Conservation (phyloP, 2,888 invertebrate genomes). For the Apantesis nais region DNA sequence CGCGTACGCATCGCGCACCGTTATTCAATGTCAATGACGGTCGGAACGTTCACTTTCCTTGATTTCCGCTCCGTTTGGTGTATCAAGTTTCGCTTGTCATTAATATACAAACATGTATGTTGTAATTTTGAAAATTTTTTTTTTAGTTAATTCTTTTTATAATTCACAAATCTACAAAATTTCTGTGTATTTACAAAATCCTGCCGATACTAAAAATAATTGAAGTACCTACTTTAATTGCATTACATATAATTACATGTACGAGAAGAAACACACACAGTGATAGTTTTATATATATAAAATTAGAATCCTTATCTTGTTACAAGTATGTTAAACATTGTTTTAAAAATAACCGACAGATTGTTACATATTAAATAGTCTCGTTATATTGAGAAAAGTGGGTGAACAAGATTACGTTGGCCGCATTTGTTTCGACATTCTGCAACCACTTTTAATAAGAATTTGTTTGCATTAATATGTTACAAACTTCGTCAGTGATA, state of each 20-base stretch:
- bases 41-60: constrained; percentile 69
- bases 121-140: not conserved
- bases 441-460: constrained; percentile 60
- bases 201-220: constrained; percentile 25
- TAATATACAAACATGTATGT: not conserved
- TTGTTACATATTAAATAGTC: constrained; percentile 62
- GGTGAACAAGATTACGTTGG: constrained; percentile 66
- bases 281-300: constrained; percentile 28
- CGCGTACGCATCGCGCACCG: constrained; percentile 54
- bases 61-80: constrained; percentile 53
- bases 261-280: not conserved
- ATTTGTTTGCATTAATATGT: constrained; percentile 55
- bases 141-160: not conserved
- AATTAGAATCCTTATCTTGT: constrained; percentile 4
- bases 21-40: constrained; percentile 75
- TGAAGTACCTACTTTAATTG: constrained; percentile 20
- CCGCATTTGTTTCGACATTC: constrained; percentile 63
- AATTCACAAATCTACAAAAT: not conserved
- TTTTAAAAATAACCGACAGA: constrained; percentile 41
- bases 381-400: constrained; percentile 69
- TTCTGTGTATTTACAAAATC: not conserved
- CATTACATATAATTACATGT: not conserved
- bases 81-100: constrained; percentile 30
- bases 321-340: constrained; percentile 41
- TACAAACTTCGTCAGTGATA: constrained; percentile 52